phyloP scores from a whole-genome alignment of 1,140 invertebrate genomes.

The Pteromalus puparum region DNA sequence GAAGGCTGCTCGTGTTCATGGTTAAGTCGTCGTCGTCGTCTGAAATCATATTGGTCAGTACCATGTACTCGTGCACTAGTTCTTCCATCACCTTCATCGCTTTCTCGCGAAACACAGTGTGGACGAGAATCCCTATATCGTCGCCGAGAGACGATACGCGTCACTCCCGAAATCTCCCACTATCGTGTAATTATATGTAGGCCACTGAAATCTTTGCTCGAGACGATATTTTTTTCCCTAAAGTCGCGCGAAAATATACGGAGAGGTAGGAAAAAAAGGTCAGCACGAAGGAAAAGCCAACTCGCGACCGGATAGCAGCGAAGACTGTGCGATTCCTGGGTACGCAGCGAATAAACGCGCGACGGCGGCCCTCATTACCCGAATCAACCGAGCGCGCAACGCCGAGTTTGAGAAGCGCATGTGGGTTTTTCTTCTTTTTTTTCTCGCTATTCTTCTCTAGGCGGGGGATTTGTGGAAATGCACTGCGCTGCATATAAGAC shows the following conservation, averaged over 20 bases:
- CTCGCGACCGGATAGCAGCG: not conserved
- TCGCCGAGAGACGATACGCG: not conserved
- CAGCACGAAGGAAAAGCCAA: constrained; percentile 29
- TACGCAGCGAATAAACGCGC: not conserved
- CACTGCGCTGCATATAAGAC: too few relatives aligned
- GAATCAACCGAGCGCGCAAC: constrained; percentile 21
- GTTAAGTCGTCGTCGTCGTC: constrained; percentile 39
- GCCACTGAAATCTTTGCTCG: not conserved
- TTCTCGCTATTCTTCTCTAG: not conserved
- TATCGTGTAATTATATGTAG: too few relatives aligned
- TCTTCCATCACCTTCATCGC: not conserved
- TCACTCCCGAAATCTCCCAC: not conserved
- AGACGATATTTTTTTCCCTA: not conserved
- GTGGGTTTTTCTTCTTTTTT: not conserved
- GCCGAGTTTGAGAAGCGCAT: not conserved
- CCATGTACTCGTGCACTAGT: not conserved
- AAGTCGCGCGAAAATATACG: too few relatives aligned
- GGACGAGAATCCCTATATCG: not conserved
- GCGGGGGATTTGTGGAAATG: not conserved
- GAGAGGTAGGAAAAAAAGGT: constrained; percentile 19
- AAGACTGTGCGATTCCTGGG: not conserved
- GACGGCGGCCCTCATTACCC: not conserved
- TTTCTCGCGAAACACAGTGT: not conserved
- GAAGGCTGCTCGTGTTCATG: constrained; percentile 62
- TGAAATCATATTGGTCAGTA: constrained; percentile 52